Evolutionary conservation across 1,140 invertebrate genomes (phyloP).

Genomic region (Maconellicoccus hirsutus): DNA sequence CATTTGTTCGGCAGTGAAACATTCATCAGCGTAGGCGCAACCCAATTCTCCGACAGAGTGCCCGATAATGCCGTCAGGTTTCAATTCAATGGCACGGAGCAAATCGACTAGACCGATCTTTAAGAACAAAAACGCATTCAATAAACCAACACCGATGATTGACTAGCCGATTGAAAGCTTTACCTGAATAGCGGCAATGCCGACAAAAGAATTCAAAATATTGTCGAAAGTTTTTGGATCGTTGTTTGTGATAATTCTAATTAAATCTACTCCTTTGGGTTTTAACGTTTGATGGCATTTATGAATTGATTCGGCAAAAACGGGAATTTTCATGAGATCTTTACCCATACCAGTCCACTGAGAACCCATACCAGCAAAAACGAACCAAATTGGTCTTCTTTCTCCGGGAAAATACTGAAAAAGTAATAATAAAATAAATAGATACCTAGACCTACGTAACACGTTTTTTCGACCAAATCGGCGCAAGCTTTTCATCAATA

Average conservation of each 20-base stretch:
- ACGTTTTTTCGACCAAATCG: too few species aligned
- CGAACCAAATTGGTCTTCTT: conserved; percentile 64
- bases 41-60: conserved; percentile 69
- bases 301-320: conserved; percentile 59
- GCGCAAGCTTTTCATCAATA: too few species aligned
- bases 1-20: conserved; percentile 66
- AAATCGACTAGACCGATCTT: conserved; percentile 64
- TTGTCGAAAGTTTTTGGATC: conserved; percentile 66
- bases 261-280: conserved; percentile 63
- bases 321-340: conserved; percentile 51
- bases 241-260: conserved; percentile 60
- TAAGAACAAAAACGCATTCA: conserved; percentile 23
- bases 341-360: conserved; percentile 78
- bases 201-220: conserved; percentile 77
- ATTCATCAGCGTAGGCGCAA: conserved; percentile 73
- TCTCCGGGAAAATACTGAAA: conserved; percentile 46
- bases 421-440: conserved; percentile 16
- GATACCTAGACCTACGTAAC: too few species aligned
- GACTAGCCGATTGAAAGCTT: too few species aligned
- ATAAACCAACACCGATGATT: too few species aligned
- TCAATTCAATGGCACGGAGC: conserved; percentile 47
- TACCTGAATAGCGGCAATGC: conserved; percentile 73
- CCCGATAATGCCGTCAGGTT: conserved; percentile 62
- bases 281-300: conserved; percentile 59
- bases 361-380: conserved; percentile 84